phyloP scores from a whole-genome alignment of 2,888 invertebrate genomes.

The Taphrorychus bicolor region DNA sequence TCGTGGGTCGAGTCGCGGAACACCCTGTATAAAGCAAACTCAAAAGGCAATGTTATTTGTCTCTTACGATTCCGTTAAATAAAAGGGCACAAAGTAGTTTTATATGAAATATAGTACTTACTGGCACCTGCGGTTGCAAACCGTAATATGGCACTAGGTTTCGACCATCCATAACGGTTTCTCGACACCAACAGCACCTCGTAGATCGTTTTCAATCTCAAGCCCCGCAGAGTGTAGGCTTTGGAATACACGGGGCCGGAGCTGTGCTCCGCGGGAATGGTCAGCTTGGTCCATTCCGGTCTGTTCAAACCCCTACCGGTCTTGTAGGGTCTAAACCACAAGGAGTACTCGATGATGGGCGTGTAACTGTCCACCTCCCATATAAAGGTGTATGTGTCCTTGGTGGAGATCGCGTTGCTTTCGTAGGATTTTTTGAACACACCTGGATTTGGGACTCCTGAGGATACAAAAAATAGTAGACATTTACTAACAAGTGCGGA shows the following conservation, averaged over 20 bases:
- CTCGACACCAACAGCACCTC: constrained; percentile 81
- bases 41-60: too few species aligned
- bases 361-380: constrained; percentile 89
- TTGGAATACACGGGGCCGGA: constrained; percentile 79
- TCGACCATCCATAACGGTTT: constrained; percentile 87
- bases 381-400: constrained; percentile 71
- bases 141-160: constrained; percentile 74
- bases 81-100: background rate
- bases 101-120: too few species aligned
- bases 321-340: constrained; percentile 67
- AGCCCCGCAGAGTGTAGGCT: constrained; percentile 75
- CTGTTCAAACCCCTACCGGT: constrained; percentile 61
- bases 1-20: too few species aligned
- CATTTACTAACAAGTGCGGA: too few species aligned
- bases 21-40: too few species aligned
- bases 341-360: constrained; percentile 75
- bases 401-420: constrained; percentile 60
- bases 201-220: constrained; percentile 76
- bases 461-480: too few species aligned
- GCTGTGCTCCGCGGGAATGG: constrained; percentile 71
- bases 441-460: constrained; percentile 74
- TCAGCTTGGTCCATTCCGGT: constrained; percentile 71
- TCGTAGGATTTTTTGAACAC: constrained; percentile 66
- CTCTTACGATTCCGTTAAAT: background rate
- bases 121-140: constrained; percentile 81